Base-by-base conservation (phyloP, 2,888 invertebrate species). In the Pollenia labialis region DNA sequence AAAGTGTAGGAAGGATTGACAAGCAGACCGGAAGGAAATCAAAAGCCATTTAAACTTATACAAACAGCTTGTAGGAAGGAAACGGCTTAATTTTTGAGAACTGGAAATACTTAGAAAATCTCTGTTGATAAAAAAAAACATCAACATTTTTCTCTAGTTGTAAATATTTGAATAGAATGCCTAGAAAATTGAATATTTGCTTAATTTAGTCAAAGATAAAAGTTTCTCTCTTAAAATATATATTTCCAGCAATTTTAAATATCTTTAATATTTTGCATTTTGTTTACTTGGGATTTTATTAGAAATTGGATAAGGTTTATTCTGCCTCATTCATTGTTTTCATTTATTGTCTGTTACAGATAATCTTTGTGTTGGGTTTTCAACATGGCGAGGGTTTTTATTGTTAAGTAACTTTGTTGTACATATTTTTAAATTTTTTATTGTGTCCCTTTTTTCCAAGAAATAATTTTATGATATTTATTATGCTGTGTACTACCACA, bases 321-420 rank as follows among this genome's bases (percentile, higher is more conserved):
- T 23, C 46, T 23, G 46, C 4, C 46, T 48, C 18, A 46, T 2
- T n/a, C 23, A 48, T 62, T 62, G 23, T 58, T 76, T 68, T 12
- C 46, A 48, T 46, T 44, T 44, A 72, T 40, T 50, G 72, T 74
- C 68, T 74, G 66, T 66, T 14, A 10, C 32, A 46, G 79, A 68
- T 79, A 74, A 84, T 79, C 84, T 72, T 42, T 54, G 68, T 58
- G 52, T 54, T 46, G 10, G n/a, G 46, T 40, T 52, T 9, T 62
- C 1, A 54, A 81, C 46, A 72, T 76, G 76, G 81, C 46, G 58
- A 81, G 76, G 81, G 71, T 85, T 64, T 74, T 58, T 56, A 64
- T 44, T 52, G 18, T 52, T 64, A 50, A 32, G 6, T 50, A 42
- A 4, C 16, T 42, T 58, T 50, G 50, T 7, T 46, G 8, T 10